Conservation (phyloP, 2,888 invertebrate species). For the Leistus spinibarbis region DNA sequence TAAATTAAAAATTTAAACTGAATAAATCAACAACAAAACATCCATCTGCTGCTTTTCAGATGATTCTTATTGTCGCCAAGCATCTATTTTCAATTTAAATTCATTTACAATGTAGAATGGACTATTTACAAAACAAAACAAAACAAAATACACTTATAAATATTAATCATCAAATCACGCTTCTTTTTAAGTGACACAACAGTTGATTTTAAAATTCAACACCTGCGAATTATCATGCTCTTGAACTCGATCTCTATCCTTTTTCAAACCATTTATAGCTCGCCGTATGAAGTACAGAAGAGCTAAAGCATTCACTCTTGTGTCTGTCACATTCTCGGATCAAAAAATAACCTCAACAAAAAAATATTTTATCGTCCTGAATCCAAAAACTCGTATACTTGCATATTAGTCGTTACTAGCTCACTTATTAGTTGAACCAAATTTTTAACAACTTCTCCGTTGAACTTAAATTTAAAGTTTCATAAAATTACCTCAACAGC, state of each 20-base stretch:
- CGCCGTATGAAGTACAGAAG: too few species aligned
- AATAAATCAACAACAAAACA: conserved; percentile 9
- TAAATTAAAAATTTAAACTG: conserved; percentile 21
- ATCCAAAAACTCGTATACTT: too few species aligned
- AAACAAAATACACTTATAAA: background rate
- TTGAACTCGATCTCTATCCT: background rate
- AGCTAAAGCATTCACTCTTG: too few species aligned
- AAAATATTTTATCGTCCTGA: too few species aligned
- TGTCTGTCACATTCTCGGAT: too few species aligned
- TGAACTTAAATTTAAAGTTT: too few species aligned
- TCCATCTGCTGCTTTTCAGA: background rate
- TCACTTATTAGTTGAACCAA: too few species aligned
- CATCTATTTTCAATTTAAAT: background rate
- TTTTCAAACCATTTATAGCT: background rate
- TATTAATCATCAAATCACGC: background rate
- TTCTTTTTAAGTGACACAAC: background rate
- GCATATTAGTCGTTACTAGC: too few species aligned
- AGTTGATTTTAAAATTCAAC: background rate
- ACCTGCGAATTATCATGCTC: background rate
- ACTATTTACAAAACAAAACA: background rate
- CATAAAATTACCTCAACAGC: too few species aligned
- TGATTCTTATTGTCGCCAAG: background rate
- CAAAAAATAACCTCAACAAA: too few species aligned
- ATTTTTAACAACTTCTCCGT: too few species aligned
- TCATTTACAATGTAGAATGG: background rate